Conservation (phyloP, 2,888 invertebrate genomes). For the Tetragonisca angustula region DNA sequence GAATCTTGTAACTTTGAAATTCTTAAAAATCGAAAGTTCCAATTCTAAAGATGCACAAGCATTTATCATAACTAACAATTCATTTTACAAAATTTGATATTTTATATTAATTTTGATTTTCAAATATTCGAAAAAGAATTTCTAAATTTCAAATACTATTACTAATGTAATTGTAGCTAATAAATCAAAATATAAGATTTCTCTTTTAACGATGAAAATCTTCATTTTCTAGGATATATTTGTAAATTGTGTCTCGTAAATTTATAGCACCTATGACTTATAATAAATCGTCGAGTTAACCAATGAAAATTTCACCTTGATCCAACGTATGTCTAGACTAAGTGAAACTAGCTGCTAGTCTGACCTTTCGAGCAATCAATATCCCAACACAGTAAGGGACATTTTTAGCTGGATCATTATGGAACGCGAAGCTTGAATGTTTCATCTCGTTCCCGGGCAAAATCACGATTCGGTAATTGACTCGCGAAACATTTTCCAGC, state of each 20-base stretch:
- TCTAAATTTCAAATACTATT: too few relatives aligned
- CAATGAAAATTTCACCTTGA: neutral
- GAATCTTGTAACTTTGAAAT: neutral
- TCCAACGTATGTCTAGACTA: neutral
- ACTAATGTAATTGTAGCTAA: too few relatives aligned
- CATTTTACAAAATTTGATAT: neutral
- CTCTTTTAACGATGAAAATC: too few relatives aligned
- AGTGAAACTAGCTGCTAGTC: neutral
- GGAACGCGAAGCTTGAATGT: conserved; percentile 10
- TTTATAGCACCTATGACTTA: too few relatives aligned
- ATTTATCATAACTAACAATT: too few relatives aligned
- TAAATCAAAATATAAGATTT: too few relatives aligned
- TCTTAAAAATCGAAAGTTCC: too few relatives aligned
- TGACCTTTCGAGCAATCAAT: conserved; percentile 27
- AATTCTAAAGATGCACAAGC: neutral
- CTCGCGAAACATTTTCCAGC: neutral
- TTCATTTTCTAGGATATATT: too few relatives aligned
- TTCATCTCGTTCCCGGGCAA: conserved; percentile 5
- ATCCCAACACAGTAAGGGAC: neutral
- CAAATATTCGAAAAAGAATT: neutral
- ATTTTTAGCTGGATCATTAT: conserved; percentile 8
- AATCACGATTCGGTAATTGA: neutral
- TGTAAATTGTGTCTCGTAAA: too few relatives aligned
- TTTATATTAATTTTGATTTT: neutral
- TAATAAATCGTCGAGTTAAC: too few relatives aligned